Evolutionary conservation across 2,888 invertebrate genomes (phyloP).

Genomic region (Drosophila affinis): DNA sequence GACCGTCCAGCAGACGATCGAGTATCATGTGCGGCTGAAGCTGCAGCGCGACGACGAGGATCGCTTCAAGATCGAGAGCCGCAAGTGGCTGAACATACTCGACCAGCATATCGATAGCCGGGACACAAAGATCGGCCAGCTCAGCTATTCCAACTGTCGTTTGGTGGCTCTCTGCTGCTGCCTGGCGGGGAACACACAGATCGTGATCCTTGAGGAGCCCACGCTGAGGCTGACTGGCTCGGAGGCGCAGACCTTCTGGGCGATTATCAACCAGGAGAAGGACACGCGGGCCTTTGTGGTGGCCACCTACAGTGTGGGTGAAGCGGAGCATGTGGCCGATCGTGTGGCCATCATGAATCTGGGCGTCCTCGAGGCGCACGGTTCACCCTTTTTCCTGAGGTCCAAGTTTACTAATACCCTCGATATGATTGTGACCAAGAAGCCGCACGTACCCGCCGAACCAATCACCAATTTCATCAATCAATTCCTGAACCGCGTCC

Average conservation of each 20-base stretch:
- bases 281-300: slow-evolving; percentile 90
- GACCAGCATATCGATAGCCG: slow-evolving; percentile 86
- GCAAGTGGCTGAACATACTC: slow-evolving; percentile 87
- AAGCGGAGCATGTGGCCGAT: slow-evolving; percentile 93
- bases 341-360: slow-evolving; percentile 93
- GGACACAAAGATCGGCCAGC: slow-evolving; percentile 84
- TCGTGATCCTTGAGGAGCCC: slow-evolving; percentile 78
- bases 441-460: slow-evolving; percentile 55
- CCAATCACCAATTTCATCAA: slow-evolving; percentile 67
- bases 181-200: slow-evolving; percentile 88
- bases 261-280: slow-evolving; percentile 89
- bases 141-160: slow-evolving; percentile 90
- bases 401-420: slow-evolving; percentile 92
- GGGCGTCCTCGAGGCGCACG: slow-evolving; percentile 90
- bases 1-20: slow-evolving; percentile 91
- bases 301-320: slow-evolving; percentile 94
- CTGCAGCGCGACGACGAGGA: slow-evolving; percentile 83
- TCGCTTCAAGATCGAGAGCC: slow-evolving; percentile 86
- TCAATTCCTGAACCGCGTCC: slow-evolving; percentile 45
- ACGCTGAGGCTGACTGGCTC: slow-evolving; percentile 86
- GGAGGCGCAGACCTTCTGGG: slow-evolving; percentile 91
- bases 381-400: slow-evolving; percentile 91
- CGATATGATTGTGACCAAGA: slow-evolving; percentile 85
- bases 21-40: slow-evolving; percentile 91
- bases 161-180: slow-evolving; percentile 90